These are phyloP conservation scores for Hiodon tergisus DNA, from an alignment of 2,113 vertebrate genomes.

Conservation along the genomic window DNA sequence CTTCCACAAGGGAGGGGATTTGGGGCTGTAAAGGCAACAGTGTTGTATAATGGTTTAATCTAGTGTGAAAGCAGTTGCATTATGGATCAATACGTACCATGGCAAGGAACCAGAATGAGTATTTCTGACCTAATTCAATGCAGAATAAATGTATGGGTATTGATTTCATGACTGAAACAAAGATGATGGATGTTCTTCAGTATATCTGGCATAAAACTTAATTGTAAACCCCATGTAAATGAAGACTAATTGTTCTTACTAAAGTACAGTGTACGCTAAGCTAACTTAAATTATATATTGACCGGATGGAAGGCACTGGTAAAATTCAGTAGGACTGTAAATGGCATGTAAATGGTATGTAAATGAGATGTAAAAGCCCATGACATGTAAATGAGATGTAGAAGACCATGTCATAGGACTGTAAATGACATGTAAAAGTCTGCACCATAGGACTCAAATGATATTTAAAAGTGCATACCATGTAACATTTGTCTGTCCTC, in stretches of 20 bases:
- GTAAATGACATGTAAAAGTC: too few relatives aligned
- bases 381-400: too few relatives aligned
- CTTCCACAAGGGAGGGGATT: background rate
- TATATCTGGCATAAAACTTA: slow-evolving; percentile 17
- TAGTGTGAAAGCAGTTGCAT: slow-evolving; percentile 39
- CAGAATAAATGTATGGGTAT: slow-evolving; percentile 24
- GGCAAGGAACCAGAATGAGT: slow-evolving; percentile 19
- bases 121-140: slow-evolving; percentile 23
- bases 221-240: slow-evolving; percentile 4
- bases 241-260: background rate
- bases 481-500: too few relatives aligned
- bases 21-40: slow-evolving; percentile 14
- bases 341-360: too few relatives aligned
- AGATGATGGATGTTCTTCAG: slow-evolving; percentile 31
- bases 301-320: too few relatives aligned
- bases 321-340: too few relatives aligned
- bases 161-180: slow-evolving; percentile 60
- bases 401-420: too few relatives aligned
- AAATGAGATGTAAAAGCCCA: too few relatives aligned
- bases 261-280: background rate
- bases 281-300: background rate
- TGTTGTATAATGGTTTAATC: slow-evolving; percentile 31
- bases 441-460: too few relatives aligned
- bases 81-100: slow-evolving; percentile 31
- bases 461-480: too few relatives aligned